Evolutionary conservation across 2,888 invertebrate genomes (phyloP), one percentile per base, ranked within the genome.

Genomic region (Augiades crinisus): DNA sequence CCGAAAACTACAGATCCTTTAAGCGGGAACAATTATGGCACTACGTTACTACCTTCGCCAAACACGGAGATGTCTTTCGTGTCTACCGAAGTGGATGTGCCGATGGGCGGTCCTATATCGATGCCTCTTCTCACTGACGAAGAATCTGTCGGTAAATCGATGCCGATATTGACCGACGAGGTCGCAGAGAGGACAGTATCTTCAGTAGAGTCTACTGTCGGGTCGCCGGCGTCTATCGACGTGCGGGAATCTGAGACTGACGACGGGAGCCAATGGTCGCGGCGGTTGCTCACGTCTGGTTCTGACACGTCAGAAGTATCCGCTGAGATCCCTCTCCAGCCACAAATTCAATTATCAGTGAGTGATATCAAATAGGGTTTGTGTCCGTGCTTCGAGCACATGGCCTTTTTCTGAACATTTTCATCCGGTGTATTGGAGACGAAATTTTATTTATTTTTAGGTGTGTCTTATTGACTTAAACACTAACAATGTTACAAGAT

Each of bases 121-220:
- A 92, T 92, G 92, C 92, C 92, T 1, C 68, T 92, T 60, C 75
- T 92, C 17, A 91, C 90, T 2, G 92, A 92, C 53, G 91, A 90
- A 27, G 88, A 75, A 14, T 54, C 62, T 5, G 63, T 62, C 1
- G 65, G 64, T 3, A 68, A 83, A 41, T 89, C 88, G 2, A 86
- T 89, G 87, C 88, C 88, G 24, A 80, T 85, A 53, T 66, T 89
- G 56, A 84, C 82, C 16, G 89, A 88, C 54, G 85, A 86, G 8
- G 61, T 76, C 24, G 59, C 72, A 12, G 80, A 75, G 43, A 62
- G 75, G 44, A 68, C 73, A 0, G 71, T 71, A 8, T 77, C 78
- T 1, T 79, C 81, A 2, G 72, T 73, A 33, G 80, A 76, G 47
- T 78, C 78, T 6, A 60, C 72, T 33, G 61, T 68, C 22, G 78